phyloP scores from a whole-genome alignment of 2,113 vertebrate genomes.

The Poeciliopsis retropinna region DNA sequence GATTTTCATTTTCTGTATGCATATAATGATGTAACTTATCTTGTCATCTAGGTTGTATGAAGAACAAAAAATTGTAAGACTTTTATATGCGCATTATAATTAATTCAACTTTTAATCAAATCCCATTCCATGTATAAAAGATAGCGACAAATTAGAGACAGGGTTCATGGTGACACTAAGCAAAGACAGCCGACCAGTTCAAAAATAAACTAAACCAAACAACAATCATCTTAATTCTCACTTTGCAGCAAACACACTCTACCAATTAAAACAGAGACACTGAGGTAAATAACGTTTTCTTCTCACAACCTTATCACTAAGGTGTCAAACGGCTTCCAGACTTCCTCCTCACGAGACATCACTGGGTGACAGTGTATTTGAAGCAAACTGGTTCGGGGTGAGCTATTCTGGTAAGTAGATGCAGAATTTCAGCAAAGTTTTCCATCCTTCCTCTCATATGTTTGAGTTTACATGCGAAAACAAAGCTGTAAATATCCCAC shows the following conservation, averaged over 20 bases:
- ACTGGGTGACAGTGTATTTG: constrained; percentile 38
- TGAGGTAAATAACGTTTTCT: constrained; percentile 70
- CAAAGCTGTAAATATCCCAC: constrained; percentile 69
- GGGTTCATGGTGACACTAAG: not conserved
- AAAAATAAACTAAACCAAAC: constrained; percentile 29
- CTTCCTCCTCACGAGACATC: constrained; percentile 43
- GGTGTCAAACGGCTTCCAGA: constrained; percentile 55
- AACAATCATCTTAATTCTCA: constrained; percentile 49
- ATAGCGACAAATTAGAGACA: not conserved
- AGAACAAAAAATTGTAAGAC: no score
- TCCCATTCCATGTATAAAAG: no score
- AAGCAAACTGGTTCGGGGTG: constrained; percentile 21
- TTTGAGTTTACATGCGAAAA: constrained; percentile 75
- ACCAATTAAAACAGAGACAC: constrained; percentile 19
- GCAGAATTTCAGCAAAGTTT: constrained; percentile 74
- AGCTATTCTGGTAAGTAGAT: constrained; percentile 63
- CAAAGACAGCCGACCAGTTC: not conserved
- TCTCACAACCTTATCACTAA: constrained; percentile 62
- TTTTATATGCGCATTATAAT: no score
- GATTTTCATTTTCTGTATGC: no score
- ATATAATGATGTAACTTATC: no score
- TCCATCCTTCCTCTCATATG: constrained; percentile 54
- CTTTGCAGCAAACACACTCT: constrained; percentile 42
- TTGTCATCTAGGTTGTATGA: no score
- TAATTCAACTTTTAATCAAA: no score